phyloP scores from a whole-genome alignment of 1,140 invertebrate genomes.

The Leptopilina clavipes region DNA sequence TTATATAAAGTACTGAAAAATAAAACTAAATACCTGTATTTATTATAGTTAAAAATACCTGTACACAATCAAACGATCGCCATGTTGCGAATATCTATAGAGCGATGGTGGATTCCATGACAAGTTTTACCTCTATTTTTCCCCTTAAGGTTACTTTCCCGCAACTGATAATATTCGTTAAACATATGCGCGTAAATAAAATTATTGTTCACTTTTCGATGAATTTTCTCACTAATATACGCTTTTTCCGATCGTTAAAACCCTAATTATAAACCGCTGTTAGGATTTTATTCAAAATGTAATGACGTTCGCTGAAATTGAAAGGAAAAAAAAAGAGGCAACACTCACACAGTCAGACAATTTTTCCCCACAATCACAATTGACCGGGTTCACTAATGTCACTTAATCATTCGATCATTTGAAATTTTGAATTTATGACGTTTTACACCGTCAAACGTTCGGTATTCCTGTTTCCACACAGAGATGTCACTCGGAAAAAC shows the following conservation, averaged over 20 bases:
- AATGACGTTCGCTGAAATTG: constrained; percentile 12
- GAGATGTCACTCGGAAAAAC: background rate
- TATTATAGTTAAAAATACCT: constrained; percentile 25
- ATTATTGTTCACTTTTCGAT: constrained; percentile 5
- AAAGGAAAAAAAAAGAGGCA: background rate
- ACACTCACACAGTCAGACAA: background rate
- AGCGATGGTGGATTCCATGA: constrained; percentile 34
- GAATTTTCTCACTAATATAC: constrained; percentile 1
- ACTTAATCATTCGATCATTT: constrained; percentile 28
- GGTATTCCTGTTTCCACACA: background rate
- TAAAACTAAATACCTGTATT: constrained; percentile 38
- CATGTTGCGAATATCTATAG: constrained; percentile 51
- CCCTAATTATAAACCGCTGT: background rate
- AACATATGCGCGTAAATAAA: constrained; percentile 14
- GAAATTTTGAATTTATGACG: constrained; percentile 32
- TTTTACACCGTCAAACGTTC: constrained; percentile 6
- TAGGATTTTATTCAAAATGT: background rate
- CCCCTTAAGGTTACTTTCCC: background rate
- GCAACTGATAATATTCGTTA: background rate
- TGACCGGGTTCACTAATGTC: background rate
- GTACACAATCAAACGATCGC: constrained; percentile 46
- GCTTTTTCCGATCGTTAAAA: constrained; percentile 19
- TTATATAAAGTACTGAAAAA: constrained; percentile 5
- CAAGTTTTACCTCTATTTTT: constrained; percentile 22
- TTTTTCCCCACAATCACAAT: background rate